Percentiles rank a stretch among this genome's conserved stretches.
These are phyloP conservation scores for Astyanax mexicanus DNA, from an alignment of 2,797 vertebrate genomes.

Conservation along the genomic window DNA sequence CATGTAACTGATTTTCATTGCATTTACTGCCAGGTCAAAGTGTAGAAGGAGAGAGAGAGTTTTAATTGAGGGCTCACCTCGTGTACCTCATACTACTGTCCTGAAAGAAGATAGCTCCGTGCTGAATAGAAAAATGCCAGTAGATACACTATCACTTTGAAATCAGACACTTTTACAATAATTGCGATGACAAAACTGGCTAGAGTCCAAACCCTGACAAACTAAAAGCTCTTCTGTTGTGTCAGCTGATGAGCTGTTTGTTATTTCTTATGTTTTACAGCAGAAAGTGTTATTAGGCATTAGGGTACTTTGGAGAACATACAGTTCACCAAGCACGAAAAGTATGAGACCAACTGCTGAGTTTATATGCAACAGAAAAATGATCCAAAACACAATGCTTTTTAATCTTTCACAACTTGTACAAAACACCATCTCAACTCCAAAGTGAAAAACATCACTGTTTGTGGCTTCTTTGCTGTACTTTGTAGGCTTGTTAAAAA, in stretches of 20 bases:
- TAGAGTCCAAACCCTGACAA: slow-evolving; percentile 26
- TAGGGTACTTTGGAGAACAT: slow-evolving; percentile 2
- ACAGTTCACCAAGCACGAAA: too few species aligned
- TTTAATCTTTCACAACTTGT: too few species aligned
- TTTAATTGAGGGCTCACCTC: slow-evolving; percentile 3
- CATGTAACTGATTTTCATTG: slow-evolving; percentile 37
- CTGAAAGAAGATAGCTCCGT: slow-evolving; percentile 14
- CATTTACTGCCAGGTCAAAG: slow-evolving; percentile 22
- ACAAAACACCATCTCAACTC: too few species aligned
- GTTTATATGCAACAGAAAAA: too few species aligned
- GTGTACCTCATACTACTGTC: slow-evolving; percentile 1
- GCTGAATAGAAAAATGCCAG: slow-evolving; percentile 8
- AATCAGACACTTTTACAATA: slow-evolving; percentile 23
- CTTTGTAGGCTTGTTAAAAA: too few species aligned
- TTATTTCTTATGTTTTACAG: slow-evolving; percentile 5
- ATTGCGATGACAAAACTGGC: slow-evolving; percentile 32
- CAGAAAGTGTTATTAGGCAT: background rate
- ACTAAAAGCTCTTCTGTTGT: slow-evolving; percentile 30
- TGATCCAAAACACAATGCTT: too few species aligned
- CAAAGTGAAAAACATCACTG: too few species aligned
- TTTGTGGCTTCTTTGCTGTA: too few species aligned
- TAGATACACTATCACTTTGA: background rate
- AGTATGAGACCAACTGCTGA: too few species aligned
- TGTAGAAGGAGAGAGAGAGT: background rate
- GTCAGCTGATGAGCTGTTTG: slow-evolving; percentile 17